Evolutionary conservation across 1,140 invertebrate genomes (phyloP).

Genomic region (Eriosoma lanigerum): DNA sequence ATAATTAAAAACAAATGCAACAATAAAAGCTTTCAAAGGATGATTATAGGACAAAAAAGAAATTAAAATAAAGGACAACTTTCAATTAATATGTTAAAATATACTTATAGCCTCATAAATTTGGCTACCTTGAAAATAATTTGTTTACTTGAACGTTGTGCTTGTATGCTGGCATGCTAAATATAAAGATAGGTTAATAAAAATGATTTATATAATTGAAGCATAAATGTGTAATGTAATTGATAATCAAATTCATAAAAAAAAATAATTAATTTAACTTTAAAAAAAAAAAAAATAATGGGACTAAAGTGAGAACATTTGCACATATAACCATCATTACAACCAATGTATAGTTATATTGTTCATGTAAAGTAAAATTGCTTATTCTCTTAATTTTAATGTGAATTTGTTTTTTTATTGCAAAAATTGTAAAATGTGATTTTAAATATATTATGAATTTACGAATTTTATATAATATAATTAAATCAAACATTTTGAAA

Average conservation of each 20-base stretch:
- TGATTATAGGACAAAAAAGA: conserved; percentile 24
- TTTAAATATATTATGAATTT: not conserved
- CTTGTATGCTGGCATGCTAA: conserved; percentile 35
- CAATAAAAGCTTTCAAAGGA: conserved; percentile 38
- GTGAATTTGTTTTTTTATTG: no score
- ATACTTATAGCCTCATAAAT: conserved; percentile 30
- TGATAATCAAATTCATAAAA: not conserved
- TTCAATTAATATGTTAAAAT: not conserved
- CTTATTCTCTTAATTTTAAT: no score
- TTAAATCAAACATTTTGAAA: no score
- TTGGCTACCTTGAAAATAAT: conserved; percentile 14
- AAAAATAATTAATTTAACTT: no score
- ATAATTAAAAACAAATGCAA: conserved; percentile 24
- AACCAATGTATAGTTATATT: no score
- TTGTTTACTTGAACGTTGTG: conserved; percentile 13
- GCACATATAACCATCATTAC: no score
- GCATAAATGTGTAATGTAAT: not conserved
- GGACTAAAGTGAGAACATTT: no score
- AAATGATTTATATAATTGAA: conserved; percentile 19
- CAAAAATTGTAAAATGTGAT: no score
- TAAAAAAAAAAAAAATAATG: no score
- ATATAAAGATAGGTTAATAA: conserved; percentile 39
- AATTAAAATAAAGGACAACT: not conserved
- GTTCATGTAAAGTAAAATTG: no score
- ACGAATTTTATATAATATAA: no score